Evolutionary conservation across 2,113 vertebrate species (phyloP), one percentile per base, ranked within the genome.

Genomic region (Pomatostomus ruficeps): DNA sequence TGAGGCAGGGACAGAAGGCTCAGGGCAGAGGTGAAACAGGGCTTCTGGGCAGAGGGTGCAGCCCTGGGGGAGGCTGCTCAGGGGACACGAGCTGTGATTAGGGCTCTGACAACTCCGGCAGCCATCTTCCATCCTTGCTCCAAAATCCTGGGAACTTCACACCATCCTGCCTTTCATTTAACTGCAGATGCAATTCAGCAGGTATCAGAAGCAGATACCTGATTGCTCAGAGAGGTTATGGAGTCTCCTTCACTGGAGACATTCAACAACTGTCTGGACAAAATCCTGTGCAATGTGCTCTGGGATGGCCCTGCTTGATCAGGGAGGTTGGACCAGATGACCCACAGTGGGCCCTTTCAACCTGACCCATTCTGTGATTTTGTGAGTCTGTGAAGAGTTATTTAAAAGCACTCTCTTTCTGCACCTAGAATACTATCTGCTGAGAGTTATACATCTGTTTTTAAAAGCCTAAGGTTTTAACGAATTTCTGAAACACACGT

Each of bases 281-380:
- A 45, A 59, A 1, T 12, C 24, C n/a, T n/a, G 16, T 15, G 59
- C 51, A 1, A 0, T 5, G 36, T n/a, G 28, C 59, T 59, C 70
- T 25, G 20, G 20, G 52, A n/a, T 29, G 28, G n/a, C 20, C 24
- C 20, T 45, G 24, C n/a, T 10, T 3, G 77, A 46, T n/a, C 68
- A 67, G 38, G 15, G 7, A 46, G 24, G 33, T 1, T 29, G 76
- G 16, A 29, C 38, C 36, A 28, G 33, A 11, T 13, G 36, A 33
- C 3, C 17, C 31, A 16, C 7, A 4, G 22, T 16, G 45, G 4
- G 12, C 16, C 21, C 12, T 24, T 59, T 23, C 61, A 31, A 3
- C 28, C 7, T 24, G 38, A 35, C 24, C 29, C 38, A 7, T 35
- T 7, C 61, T 15, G n/a, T 38, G 29, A 55, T 18, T 33, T 29